Percentiles rank a stretch among this genome's conserved stretches.
These are phyloP conservation scores for Haliclona indistincta DNA, from an alignment of 37 sponge, comb jelly and placozoan genomes.

Conservation along the genomic window DNA sequence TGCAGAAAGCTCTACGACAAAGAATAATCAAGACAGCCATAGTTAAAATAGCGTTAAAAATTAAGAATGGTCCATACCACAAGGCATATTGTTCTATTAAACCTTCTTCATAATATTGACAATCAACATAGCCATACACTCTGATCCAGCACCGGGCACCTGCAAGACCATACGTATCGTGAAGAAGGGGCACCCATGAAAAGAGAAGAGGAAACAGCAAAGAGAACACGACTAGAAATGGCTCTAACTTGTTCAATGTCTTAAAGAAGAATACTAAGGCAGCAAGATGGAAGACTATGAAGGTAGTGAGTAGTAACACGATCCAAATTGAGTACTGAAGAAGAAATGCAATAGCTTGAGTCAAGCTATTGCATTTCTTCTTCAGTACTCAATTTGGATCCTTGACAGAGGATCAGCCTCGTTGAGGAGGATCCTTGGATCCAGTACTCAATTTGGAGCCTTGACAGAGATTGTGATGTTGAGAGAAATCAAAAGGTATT, in stretches of 20 bases:
- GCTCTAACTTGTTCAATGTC: no score
- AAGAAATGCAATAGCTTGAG: background rate
- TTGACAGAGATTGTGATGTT: no score
- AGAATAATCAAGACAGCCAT: background rate
- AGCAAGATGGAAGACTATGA: no score
- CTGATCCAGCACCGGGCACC: conserved; percentile 5
- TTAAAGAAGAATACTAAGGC: no score
- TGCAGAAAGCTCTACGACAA: background rate
- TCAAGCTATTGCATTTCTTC: background rate
- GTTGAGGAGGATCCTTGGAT: no score
- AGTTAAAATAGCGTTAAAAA: background rate
- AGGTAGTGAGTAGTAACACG: background rate
- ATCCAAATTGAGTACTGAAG: background rate
- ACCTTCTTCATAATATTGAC: background rate
- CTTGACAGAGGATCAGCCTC: no score
- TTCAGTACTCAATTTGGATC: background rate
- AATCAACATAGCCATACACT: background rate
- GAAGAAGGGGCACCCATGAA: background rate
- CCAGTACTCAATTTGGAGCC: no score
- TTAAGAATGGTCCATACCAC: conserved; percentile 1
- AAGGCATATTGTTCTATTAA: background rate
- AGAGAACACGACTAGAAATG: background rate
- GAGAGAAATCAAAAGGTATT: no score
- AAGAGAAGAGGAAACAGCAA: background rate
- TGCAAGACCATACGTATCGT: background rate